These are phyloP conservation scores for Periophthalmodon schlosseri DNA, from an alignment of 2,113 vertebrate genomes.

Conservation along the genomic window DNA sequence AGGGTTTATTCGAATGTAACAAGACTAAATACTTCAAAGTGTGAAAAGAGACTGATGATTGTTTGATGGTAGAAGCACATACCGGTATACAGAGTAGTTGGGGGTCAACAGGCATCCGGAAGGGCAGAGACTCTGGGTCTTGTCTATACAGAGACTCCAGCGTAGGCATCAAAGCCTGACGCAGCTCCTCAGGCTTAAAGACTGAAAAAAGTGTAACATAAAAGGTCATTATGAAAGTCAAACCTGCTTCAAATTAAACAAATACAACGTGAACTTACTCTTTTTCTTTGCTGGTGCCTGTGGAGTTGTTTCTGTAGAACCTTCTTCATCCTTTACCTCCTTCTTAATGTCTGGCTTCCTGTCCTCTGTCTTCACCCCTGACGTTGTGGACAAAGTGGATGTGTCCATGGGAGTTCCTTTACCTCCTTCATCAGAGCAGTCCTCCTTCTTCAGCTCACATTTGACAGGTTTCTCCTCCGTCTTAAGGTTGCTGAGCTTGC, in stretches of 20 bases:
- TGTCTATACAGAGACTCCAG: slow-evolving; percentile 97
- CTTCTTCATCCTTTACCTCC: slow-evolving; percentile 89
- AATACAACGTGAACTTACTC: slow-evolving; percentile 75
- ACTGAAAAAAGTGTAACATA: slow-evolving; percentile 72
- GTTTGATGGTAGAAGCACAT: slow-evolving; percentile 62
- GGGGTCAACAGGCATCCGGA: slow-evolving; percentile 97
- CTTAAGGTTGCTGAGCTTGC: slow-evolving; percentile 79
- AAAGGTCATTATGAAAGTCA: neutral
- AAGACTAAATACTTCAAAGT: neutral
- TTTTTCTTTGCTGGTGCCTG: slow-evolving; percentile 91
- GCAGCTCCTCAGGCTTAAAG: slow-evolving; percentile 97
- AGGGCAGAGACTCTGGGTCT: slow-evolving; percentile 96
- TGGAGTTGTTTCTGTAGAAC: slow-evolving; percentile 76
- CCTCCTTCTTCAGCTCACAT: slow-evolving; percentile 73
- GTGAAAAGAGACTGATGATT: no score
- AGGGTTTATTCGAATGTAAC: neutral
- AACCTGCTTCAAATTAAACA: neutral
- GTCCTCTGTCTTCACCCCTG: slow-evolving; percentile 76
- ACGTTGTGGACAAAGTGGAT: slow-evolving; percentile 14
- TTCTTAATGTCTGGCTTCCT: slow-evolving; percentile 86
- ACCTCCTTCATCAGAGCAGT: slow-evolving; percentile 78
- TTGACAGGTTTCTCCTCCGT: slow-evolving; percentile 84
- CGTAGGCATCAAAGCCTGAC: slow-evolving; percentile 96
- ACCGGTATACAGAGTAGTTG: slow-evolving; percentile 96
- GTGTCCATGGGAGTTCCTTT: slow-evolving; percentile 86